Percentiles rank a stretch among this genome's conserved stretches.
Evolutionary conservation across 2,888 invertebrate species (phyloP).

Genomic region (Hypercompe scribonia): DNA sequence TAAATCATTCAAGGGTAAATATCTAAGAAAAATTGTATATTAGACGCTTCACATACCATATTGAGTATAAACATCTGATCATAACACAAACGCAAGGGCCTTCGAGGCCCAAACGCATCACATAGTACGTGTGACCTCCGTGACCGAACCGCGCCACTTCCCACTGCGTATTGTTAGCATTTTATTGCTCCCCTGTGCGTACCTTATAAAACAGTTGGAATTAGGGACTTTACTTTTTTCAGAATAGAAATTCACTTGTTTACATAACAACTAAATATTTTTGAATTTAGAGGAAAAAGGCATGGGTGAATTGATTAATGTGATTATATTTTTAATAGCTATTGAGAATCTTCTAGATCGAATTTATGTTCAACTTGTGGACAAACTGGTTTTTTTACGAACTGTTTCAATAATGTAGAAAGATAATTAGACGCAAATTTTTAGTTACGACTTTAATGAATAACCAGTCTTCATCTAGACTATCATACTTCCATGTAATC

Average conservation of each 20-base stretch:
- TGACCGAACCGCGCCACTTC: constrained; percentile 13
- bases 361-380: background rate
- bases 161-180: constrained; percentile 25
- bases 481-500: background rate
- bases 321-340: background rate
- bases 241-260: background rate
- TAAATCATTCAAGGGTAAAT: background rate
- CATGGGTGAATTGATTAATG: background rate
- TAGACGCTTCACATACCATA: constrained; percentile 15
- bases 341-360: background rate
- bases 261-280: background rate
- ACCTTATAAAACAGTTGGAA: background rate
- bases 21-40: background rate
- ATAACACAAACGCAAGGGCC: constrained; percentile 69
- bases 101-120: constrained; percentile 66
- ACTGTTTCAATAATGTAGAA: background rate
- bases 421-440: background rate
- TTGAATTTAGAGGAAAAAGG: background rate
- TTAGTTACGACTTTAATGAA: background rate
- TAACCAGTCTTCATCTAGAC: too few species aligned
- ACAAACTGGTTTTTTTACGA: background rate
- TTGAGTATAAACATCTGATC: constrained; percentile 45
- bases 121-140: constrained; percentile 55
- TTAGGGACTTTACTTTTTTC: constrained; percentile 1
- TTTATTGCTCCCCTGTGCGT: constrained; percentile 21